Base-by-base conservation (phyloP, 2,797 vertebrate species). In the Myotis vivesi region DNA sequence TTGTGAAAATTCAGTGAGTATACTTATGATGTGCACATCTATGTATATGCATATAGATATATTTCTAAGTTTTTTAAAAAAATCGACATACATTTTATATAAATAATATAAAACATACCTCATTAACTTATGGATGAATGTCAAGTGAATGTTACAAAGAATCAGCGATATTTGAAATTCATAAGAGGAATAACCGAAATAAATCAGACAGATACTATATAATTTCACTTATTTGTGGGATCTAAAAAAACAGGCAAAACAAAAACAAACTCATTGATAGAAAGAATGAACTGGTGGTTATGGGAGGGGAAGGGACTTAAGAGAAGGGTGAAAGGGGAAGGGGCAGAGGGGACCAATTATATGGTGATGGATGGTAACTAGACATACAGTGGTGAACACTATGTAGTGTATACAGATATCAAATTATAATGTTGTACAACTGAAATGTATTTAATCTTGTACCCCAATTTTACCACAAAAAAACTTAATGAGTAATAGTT, bases 91-190 rank as follows among this genome's bases (percentile, higher is more conserved):
- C 68, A 93, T 87, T 76, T 57, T 66, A 76, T 11, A 51, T 46
- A 93, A 89, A 25, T 81, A 46, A 79, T 41, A 59, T 44, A 46
- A 66, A 81, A 62, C 57, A 80, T 59, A 84, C 10, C 13, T 49
- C 90, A 28, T 36, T 80, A 79, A 30, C 46, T 59, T 53, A 64
- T 6, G 64, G 80, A 55, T 72, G 64, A 51, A 73, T 73, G 28
- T 22, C 30, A 89, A 76, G 6, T 75, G 10, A 89, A 17, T 49
- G 22, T 55, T 59, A 36, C 7, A 80, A 92, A 94, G 57, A 94
- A 44, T 92, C n/a, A 82, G 17, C 85, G 22, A 28, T 89, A 64
- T 88, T 82, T 82, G n/a, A 30, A 90, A 13, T 91, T 84, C 59
- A 30, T 75, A 81, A 72, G 55, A 95, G 28, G 62, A 82, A 82